phyloP scores from a whole-genome alignment of 2,888 invertebrate genomes.

The Melanophora roralis region DNA sequence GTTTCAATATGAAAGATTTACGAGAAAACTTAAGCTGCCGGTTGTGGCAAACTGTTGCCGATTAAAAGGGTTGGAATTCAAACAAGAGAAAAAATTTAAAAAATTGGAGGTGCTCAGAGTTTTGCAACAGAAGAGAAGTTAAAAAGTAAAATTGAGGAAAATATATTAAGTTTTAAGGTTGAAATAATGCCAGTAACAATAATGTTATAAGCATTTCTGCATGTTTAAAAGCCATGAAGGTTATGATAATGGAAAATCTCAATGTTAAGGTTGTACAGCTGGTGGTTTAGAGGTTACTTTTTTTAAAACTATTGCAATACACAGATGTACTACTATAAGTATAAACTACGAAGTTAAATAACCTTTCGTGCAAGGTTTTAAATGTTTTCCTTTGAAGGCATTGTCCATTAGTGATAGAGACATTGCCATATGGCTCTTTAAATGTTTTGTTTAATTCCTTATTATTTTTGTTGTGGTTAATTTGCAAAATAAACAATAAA shows the following conservation, averaged over 20 bases:
- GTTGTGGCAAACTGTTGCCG: slow-evolving; percentile 36
- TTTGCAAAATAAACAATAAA: not conserved
- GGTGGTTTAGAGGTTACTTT: not conserved
- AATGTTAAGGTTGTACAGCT: slow-evolving; percentile 28
- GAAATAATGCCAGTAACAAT: not conserved
- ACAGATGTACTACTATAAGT: not conserved
- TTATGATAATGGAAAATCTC: slow-evolving; percentile 1
- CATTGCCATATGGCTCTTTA: slow-evolving; percentile 1
- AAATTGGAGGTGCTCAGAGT: too few relatives aligned
- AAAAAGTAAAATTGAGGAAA: too few relatives aligned
- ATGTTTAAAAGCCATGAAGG: not conserved
- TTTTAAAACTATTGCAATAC: too few relatives aligned
- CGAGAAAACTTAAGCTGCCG: slow-evolving; percentile 18
- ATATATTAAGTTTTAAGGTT: slow-evolving; percentile 21
- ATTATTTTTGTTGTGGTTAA: not conserved
- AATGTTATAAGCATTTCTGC: not conserved
- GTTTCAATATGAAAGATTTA: not conserved
- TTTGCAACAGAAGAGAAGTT: too few relatives aligned
- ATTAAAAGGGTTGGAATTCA: too few relatives aligned
- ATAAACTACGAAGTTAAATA: not conserved
- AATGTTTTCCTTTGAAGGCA: not conserved
- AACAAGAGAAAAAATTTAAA: too few relatives aligned
- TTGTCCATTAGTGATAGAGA: slow-evolving; percentile 12
- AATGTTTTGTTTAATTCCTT: not conserved
- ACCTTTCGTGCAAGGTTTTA: not conserved